Conservation (phyloP, 2,113 vertebrate species). For the Barbus barbus region DNA sequence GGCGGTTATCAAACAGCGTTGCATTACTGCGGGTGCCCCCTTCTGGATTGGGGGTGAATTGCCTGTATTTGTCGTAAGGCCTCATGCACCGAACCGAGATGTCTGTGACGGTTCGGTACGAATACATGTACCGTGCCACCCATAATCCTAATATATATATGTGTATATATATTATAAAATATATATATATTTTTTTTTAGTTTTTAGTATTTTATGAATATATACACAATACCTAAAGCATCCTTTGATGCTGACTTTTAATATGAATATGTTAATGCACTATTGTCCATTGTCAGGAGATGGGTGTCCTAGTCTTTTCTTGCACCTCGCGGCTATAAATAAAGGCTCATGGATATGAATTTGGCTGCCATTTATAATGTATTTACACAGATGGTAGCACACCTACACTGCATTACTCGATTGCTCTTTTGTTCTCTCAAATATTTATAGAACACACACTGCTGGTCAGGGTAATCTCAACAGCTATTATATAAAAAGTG, state of each 20-base stretch:
- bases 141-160: too few relatives aligned
- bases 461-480: constrained; percentile 8
- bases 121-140: too few relatives aligned
- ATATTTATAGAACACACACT: constrained; percentile 66
- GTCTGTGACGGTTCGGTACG: too few relatives aligned
- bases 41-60: too few relatives aligned
- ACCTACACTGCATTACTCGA: constrained; percentile 70
- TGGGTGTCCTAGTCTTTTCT: constrained; percentile 35
- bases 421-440: constrained; percentile 69
- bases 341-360: constrained; percentile 34
- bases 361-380: constrained; percentile 49
- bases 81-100: too few relatives aligned
- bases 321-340: constrained; percentile 42
- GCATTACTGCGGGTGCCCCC: too few relatives aligned
- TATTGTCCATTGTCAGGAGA: constrained; percentile 10
- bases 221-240: neutral
- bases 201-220: neutral
- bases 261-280: neutral
- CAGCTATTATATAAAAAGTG: constrained; percentile 20
- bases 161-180: too few relatives aligned
- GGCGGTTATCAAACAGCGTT: too few relatives aligned
- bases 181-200: too few relatives aligned
- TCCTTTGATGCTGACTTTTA: neutral
- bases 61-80: too few relatives aligned
- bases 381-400: constrained; percentile 71